Percentiles rank a stretch among this genome's conserved stretches.
Evolutionary conservation across 1,140 invertebrate species (phyloP).

Genomic region (Diabrotica undecimpunctata): DNA sequence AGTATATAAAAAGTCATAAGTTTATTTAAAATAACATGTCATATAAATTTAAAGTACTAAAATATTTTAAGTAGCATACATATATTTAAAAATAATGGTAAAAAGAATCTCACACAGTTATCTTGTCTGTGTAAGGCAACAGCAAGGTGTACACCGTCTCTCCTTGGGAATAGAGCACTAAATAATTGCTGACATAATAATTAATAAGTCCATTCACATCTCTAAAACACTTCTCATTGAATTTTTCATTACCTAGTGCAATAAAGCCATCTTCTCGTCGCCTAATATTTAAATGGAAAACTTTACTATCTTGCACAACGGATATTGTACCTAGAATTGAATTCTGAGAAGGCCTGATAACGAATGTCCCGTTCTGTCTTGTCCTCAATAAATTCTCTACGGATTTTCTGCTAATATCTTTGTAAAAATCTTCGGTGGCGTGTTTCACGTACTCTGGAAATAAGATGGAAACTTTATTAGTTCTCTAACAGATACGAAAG

Average conservation of each 20-base stretch:
- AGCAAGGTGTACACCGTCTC: conserved; percentile 35
- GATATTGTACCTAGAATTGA: conserved; percentile 39
- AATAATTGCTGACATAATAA: conserved; percentile 46
- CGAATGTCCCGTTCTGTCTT: conserved; percentile 43
- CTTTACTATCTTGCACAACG: conserved; percentile 38
- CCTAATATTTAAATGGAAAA: conserved; percentile 43
- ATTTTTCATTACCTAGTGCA: conserved; percentile 41
- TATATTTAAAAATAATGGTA: no score
- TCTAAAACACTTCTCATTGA: conserved; percentile 40
- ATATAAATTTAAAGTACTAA: no score
- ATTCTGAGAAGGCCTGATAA: conserved; percentile 41
- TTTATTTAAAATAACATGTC: no score
- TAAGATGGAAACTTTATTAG: conserved; percentile 7
- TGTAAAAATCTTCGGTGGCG: conserved; percentile 37
- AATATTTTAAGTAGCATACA: no score
- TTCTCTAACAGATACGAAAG: background rate
- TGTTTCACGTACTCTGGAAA: conserved; percentile 27
- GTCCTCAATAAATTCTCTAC: conserved; percentile 38
- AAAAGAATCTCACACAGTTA: background rate
- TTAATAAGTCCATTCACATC: conserved; percentile 42
- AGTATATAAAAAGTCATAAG: no score
- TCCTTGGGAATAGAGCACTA: conserved; percentile 39
- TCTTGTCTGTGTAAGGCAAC: conserved; percentile 45
- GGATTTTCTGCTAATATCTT: conserved; percentile 36
- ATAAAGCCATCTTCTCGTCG: conserved; percentile 35